Conservation (phyloP, 2,888 invertebrate species). For the Sericinus montela region DNA sequence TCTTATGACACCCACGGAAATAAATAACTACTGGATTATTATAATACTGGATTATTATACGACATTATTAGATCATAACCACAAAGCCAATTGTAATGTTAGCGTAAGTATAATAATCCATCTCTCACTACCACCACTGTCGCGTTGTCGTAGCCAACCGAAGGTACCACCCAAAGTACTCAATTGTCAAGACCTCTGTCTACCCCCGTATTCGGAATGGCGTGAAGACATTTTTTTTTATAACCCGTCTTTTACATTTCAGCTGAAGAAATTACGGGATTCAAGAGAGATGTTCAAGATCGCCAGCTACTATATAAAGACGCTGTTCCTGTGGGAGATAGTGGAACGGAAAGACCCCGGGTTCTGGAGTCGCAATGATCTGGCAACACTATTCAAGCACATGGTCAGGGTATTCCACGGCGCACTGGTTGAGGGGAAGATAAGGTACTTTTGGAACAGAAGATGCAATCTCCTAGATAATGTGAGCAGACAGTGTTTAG, state of each 20-base stretch:
- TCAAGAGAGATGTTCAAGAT: slow-evolving; percentile 54
- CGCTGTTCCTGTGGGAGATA: slow-evolving; percentile 65
- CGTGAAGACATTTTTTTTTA: no score
- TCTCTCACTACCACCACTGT: no score
- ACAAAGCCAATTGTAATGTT: no score
- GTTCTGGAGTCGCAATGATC: slow-evolving; percentile 45
- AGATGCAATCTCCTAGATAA: slow-evolving; percentile 59
- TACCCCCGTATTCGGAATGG: no score
- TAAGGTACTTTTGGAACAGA: slow-evolving; percentile 72
- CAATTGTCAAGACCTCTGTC: no score
- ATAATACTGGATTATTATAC: no score
- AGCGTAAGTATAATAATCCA: no score
- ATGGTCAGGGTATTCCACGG: slow-evolving; percentile 57
- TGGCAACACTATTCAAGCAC: slow-evolving; percentile 46
- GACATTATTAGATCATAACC: no score
- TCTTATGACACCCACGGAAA: no score
- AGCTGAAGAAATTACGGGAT: slow-evolving; percentile 76
- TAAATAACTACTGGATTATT: no score
- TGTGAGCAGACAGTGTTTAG: slow-evolving; percentile 29
- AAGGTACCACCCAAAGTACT: no score
- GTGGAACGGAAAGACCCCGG: slow-evolving; percentile 32
- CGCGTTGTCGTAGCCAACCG: no score
- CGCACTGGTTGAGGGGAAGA: slow-evolving; percentile 38
- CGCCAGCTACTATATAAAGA: slow-evolving; percentile 80
- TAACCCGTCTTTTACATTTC: slow-evolving; percentile 7